These are phyloP conservation scores for Centropyge bicolor DNA, from an alignment of 2,797 vertebrate species.

Conservation along the genomic window DNA sequence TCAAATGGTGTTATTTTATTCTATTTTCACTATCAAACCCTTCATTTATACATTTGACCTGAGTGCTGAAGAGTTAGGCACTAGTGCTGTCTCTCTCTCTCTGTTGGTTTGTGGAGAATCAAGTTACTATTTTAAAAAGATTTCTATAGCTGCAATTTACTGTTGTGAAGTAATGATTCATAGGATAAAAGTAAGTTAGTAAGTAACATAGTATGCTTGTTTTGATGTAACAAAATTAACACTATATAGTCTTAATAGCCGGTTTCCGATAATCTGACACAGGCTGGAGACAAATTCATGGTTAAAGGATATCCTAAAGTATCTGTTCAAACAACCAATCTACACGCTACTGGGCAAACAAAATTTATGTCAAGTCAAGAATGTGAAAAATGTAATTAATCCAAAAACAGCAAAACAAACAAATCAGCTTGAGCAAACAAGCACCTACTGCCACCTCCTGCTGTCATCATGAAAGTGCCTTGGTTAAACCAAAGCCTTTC, in stretches of 20 bases:
- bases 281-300: background rate
- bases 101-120: no score
- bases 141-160: background rate
- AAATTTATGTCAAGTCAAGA: conserved; percentile 1
- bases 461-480: conserved; percentile 46
- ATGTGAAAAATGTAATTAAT: conserved; percentile 14
- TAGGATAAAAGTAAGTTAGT: background rate
- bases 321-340: background rate
- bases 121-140: background rate
- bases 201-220: background rate
- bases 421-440: background rate
- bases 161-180: background rate
- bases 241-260: background rate
- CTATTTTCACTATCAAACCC: background rate
- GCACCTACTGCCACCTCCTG: conserved; percentile 34
- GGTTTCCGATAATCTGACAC: background rate
- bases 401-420: no score
- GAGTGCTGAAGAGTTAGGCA: background rate
- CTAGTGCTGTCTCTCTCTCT: background rate
- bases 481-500: conserved; percentile 17
- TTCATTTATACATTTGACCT: conserved; percentile 18
- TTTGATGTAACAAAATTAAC: background rate
- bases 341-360: background rate
- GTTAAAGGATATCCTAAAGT: background rate
- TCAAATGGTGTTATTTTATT: background rate